Evolutionary conservation across 2,113 vertebrate genomes (phyloP).

Genomic region (Oreochromis niloticus): DNA sequence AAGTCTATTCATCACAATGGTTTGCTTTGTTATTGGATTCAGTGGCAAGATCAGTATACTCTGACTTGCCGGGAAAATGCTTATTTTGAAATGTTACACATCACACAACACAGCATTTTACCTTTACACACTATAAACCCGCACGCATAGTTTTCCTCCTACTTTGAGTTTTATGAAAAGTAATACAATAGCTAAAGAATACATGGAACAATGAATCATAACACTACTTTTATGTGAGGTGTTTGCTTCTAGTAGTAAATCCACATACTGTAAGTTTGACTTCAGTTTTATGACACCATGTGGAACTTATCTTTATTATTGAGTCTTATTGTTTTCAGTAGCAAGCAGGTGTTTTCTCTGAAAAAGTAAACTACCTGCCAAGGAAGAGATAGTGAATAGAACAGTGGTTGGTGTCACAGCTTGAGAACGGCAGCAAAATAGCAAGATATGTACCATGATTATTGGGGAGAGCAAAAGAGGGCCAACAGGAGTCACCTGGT

Average conservation of each 20-base stretch:
- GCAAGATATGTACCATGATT: not conserved
- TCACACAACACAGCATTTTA: not conserved
- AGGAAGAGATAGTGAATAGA: not conserved
- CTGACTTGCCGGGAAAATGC: not conserved
- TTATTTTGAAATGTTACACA: not conserved
- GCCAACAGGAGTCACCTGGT: not conserved
- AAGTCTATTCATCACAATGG: constrained; percentile 43
- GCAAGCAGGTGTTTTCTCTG: not conserved
- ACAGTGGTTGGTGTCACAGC: not conserved
- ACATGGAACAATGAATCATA: not conserved
- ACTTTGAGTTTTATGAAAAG: not conserved
- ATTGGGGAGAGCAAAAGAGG: not conserved
- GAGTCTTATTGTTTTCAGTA: not conserved
- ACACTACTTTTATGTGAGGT: not conserved
- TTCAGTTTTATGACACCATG: not conserved
- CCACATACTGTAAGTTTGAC: not conserved
- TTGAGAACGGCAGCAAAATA: not conserved
- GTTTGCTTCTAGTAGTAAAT: not conserved
- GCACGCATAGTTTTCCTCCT: not conserved
- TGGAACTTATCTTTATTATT: not conserved
- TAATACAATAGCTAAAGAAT: not conserved
- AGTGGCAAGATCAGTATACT: not conserved
- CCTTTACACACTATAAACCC: not conserved
- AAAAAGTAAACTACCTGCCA: not conserved
- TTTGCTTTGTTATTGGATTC: constrained; percentile 19